A percentile compares a stretch with the other conserved stretches of the same genome.
phyloP scores from a whole-genome alignment of 2,113 vertebrate species.

The Bambusicola thoracicus region DNA sequence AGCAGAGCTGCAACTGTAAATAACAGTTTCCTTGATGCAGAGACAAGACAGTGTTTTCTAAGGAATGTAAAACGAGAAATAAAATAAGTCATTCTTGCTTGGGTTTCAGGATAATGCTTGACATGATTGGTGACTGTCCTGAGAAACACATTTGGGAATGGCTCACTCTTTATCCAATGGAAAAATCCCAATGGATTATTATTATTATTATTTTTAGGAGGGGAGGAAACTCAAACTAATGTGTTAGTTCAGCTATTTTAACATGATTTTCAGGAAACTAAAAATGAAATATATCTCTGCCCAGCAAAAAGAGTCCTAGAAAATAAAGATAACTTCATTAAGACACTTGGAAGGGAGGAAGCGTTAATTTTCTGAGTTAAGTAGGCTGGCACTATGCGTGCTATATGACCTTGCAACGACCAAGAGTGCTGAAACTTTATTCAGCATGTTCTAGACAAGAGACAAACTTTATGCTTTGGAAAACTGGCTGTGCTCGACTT shows the following conservation, averaged over 20 bases:
- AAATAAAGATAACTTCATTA: neutral
- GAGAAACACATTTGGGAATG: neutral
- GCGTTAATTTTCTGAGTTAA: neutral
- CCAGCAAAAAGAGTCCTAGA: neutral
- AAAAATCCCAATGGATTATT: neutral
- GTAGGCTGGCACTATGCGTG: neutral
- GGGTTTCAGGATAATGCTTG: neutral
- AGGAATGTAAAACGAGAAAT: neutral
- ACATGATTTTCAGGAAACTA: neutral
- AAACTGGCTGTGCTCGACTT: neutral
- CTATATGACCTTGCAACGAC: neutral
- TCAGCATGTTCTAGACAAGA: neutral
- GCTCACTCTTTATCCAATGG: neutral
- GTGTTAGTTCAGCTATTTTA: neutral
- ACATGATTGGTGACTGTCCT: neutral
- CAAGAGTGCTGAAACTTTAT: neutral
- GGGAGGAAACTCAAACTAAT: neutral
- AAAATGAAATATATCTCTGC: neutral
- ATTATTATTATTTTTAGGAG: neutral
- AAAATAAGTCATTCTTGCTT: neutral
- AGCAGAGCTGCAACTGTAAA: slow-evolving; percentile 8
- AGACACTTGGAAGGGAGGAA: neutral
- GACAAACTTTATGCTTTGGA: neutral
- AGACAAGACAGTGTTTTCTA: slow-evolving; percentile 1
- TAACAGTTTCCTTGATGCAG: slow-evolving; percentile 2